Evolutionary conservation across 92 coral and sea anemone genomes (phyloP), one percentile per base, ranked within the genome.

Genomic region (Zoanthus solanderi): DNA sequence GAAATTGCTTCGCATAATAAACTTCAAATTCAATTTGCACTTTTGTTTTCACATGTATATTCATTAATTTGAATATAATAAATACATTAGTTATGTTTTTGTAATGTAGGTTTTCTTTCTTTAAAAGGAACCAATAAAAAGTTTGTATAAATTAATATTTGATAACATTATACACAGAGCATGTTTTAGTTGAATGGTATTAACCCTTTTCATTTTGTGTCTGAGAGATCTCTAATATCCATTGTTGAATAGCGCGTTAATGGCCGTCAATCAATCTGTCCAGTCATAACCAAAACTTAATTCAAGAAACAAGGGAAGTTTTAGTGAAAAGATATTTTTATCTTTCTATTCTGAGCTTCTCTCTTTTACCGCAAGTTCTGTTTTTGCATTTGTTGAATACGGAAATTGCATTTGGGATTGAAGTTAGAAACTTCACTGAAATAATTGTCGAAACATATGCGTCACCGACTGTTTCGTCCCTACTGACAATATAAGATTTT

Each of bases 271-370:
- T 37, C 6, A 58, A 14, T 58, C 65, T 14, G 65, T 7, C 65
- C n/a, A 58, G 29, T 63, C 69, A n/a, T 63, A 63, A 63, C 69
- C 69, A 63, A n/a, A 63, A 63, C 69, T 63, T 63, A 63, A 63
- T 63, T 63, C 15, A 17, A 17, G 9, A 63, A 63, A 63, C 10
- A n/a, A 17, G 9, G 9, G n/a, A 23, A 63, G 31, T 23, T 63
- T 63, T 63, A 4, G 17, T n/a, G 3, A 63, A 23, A 17, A 58
- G 15, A 13, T 54, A 13, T 1, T 58, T 63, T 5, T 63, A 16
- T 5, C 5, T 7, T n/a, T 63, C 9, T 63, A 11, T 50, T 7
- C 56, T 7, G 56, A 50, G 56, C 12, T 11, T 63, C 28, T 63
- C n/a, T 63, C 30, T 69, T 30, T 10, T 34, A 29, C 46, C 45